phyloP scores from a whole-genome alignment of 2,113 vertebrate species.

The Scytalopus superciliaris region DNA sequence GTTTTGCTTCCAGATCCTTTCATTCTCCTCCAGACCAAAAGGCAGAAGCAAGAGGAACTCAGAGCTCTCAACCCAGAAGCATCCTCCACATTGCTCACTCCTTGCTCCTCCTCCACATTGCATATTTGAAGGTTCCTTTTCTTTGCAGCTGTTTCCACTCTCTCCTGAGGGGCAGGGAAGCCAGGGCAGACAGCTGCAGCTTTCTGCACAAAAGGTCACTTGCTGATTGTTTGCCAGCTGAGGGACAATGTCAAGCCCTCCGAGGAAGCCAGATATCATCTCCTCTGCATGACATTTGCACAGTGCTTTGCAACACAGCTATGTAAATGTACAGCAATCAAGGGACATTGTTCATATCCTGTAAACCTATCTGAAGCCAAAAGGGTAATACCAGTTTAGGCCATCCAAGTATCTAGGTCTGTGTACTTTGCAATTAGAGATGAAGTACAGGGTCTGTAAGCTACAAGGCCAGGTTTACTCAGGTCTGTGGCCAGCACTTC shows the following conservation, averaged over 20 bases:
- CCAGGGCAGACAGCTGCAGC: slow-evolving; percentile 8
- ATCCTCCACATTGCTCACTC: neutral
- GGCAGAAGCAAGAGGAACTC: neutral
- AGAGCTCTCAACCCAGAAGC: neutral
- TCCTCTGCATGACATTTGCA: neutral
- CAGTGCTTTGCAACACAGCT: slow-evolving; percentile 6
- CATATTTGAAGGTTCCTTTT: neutral
- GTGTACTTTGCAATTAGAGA: neutral
- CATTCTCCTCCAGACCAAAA: neutral
- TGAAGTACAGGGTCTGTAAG: neutral
- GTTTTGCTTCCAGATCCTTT: neutral
- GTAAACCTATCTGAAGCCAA: neutral
- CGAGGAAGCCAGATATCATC: neutral
- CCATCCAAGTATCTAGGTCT: neutral
- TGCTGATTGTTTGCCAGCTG: neutral
- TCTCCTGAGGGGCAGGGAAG: neutral
- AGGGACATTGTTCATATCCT: neutral
- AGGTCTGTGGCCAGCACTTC: neutral
- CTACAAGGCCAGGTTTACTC: neutral
- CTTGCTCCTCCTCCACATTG: neutral
- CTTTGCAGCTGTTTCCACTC: neutral
- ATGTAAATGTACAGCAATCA: slow-evolving; percentile 17
- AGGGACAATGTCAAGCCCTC: neutral
- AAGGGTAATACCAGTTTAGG: neutral
- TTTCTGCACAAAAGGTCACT: slow-evolving; percentile 33